Evolutionary conservation across 1,140 invertebrate species (phyloP), one percentile per base, ranked within the genome.

Genomic region (Adoxophyes honmai): DNA sequence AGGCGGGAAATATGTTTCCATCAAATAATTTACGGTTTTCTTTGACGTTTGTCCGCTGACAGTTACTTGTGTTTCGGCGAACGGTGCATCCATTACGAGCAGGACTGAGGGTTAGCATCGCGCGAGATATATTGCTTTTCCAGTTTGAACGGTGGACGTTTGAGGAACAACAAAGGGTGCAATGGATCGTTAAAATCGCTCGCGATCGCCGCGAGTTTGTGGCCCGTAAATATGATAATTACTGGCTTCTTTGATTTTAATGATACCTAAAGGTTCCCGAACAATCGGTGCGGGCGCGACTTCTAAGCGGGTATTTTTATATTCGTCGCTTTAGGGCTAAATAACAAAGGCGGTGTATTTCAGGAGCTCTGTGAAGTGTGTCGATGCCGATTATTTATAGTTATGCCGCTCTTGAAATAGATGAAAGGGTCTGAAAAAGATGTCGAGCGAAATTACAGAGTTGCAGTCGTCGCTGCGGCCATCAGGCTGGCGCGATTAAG

Each of bases 11-110:
- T 33, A 52, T 57, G 42, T 57, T 57, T 52, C 42, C 51, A 15
- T 16, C 42, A 14, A 21, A 48, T 48, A 51, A 57, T 57, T 57
- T 57, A 57, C 34, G 13, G 44, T 18, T 21, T 37, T 36, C 56
- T 57, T 57, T 57, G 56, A 57, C 56, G 56, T 37, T 57, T 37
- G 33, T 35, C 42, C 34, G 56, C 44, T 57, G 56, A 57, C 56
- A 52, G 39, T 57, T 57, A 57, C 39, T 57, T 16, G 56, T 57
- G 56, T 57, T 57, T 57, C 56, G 33, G 35, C 44, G 56, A 51
- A 57, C 35, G 10, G 11, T 18, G 21, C 37, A 34, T 15, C 44
- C 55, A 56, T 56, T 56, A 56, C 35, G 14, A 44, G 21, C 16
- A 18, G 35, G 9, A 18, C 42, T 28, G 42, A 48, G 9, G 28